Evolutionary conservation across 1,140 invertebrate genomes (phyloP), one percentile per base, ranked within the genome.

Genomic region (Hycleus cichorii): DNA sequence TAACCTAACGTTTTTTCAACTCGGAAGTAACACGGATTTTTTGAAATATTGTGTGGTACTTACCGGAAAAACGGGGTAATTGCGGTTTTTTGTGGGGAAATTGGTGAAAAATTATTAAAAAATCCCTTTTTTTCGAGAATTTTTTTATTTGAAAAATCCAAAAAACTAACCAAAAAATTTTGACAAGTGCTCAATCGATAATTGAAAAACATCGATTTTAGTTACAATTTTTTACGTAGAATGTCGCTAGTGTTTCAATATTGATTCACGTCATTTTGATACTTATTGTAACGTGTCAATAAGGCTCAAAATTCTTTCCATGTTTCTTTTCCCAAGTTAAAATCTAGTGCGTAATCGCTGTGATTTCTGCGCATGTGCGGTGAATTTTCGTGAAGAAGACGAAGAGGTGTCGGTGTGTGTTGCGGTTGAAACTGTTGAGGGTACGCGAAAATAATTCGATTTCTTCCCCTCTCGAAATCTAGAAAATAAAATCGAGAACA

Each of bases 161-260:
- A 47, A 4, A 55, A 49, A 50, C 57, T 32, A 32, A 49, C 42
- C 47, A 60, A 60, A 63, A 63, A 51, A 58, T 59, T 64, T 66
- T 66, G 63, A 66, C 67, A 64, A 58, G 59, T 66, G 54, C 64
- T 64, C 69, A 53, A 58, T 63, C 57, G 50, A 62, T 60, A 32
- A 32, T 42, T 58, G 47, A 69, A 69, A 67, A 68, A 67, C 51
- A 65, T 69, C 65, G 64, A 69, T 68, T 71, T 70, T 69, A 66
- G 67, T 69, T 69, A 55, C 48, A 49, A 60, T 65, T 69, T 71
- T 70, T 71, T 71, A 67, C 66, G 56, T 61, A n/a, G 18, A 64
- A 63, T 7, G 32, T 68, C 70, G 70, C 70, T 70, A 64, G 63
- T 68, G 64, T 68, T 65, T 63, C 62, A 47, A 49, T 42, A 39